A percentile compares a stretch with the other conserved stretches of the same genome.
Evolutionary conservation across 2,797 vertebrate genomes (phyloP).

Genomic region (Hoplostethus mediterraneus): DNA sequence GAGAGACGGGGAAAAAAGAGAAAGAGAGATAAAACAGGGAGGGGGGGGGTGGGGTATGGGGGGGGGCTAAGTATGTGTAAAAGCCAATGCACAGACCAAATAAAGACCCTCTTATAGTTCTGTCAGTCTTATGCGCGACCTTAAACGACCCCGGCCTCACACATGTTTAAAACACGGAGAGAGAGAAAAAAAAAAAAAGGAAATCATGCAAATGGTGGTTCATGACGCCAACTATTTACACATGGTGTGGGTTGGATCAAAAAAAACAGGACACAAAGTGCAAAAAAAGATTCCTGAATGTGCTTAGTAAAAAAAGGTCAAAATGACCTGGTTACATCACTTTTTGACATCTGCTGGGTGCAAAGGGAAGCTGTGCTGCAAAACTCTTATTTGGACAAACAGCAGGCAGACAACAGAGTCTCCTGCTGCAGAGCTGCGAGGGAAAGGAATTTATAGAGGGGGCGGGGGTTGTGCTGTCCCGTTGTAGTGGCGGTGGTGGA

Average conservation of each 20-base stretch:
- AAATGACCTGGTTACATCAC: not conserved
- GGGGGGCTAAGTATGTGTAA: slow-evolving; percentile 34
- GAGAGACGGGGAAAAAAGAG: slow-evolving; percentile 1
- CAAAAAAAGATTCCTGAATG: not conserved
- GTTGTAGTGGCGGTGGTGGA: slow-evolving; percentile 67
- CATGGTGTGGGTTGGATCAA: slow-evolving; percentile 19
- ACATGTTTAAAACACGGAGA: slow-evolving; percentile 38
- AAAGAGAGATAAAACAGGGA: not conserved
- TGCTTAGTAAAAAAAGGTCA: not conserved
- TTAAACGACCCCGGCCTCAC: slow-evolving; percentile 60
- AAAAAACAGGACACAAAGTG: slow-evolving; percentile 3
- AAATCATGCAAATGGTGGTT: slow-evolving; percentile 37
- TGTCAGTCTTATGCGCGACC: slow-evolving; percentile 52
- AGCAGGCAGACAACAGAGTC: slow-evolving; percentile 66
- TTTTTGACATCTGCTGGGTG: slow-evolving; percentile 7
- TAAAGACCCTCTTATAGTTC: slow-evolving; percentile 28
- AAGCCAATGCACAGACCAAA: slow-evolving; percentile 25
- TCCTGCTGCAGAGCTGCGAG: slow-evolving; percentile 62
- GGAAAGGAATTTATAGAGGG: slow-evolving; percentile 84
- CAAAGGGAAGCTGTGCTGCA: slow-evolving; percentile 27
- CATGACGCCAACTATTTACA: slow-evolving; percentile 27
- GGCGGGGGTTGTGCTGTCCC: slow-evolving; percentile 74
- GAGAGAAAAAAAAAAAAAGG: not conserved
- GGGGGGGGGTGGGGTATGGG: not conserved
- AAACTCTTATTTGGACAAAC: slow-evolving; percentile 61